These are phyloP conservation scores for Aurelia sp. DNA, from an alignment of 30 jellyfish, hydroid and myxozoan genomes.

Conservation along the genomic window DNA sequence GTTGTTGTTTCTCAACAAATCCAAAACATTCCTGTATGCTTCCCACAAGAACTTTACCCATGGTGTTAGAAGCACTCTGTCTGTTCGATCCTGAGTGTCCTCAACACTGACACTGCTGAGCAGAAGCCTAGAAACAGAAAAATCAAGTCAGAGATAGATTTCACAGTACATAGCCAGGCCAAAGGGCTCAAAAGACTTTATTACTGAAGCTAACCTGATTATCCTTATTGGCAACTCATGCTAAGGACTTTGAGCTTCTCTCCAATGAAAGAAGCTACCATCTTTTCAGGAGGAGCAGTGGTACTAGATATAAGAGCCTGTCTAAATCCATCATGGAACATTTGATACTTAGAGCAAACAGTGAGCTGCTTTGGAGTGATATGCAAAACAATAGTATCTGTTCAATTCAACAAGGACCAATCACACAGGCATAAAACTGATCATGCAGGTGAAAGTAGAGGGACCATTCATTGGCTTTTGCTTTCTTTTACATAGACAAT, in stretches of 20 bases:
- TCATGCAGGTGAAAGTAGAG: no score
- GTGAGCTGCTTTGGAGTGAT: no score
- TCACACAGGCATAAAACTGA: no score
- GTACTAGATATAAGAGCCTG: no score
- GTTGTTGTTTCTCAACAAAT: slow-evolving; percentile 85
- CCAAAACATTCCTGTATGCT: slow-evolving; percentile 97
- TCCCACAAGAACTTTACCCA: slow-evolving; percentile 99
- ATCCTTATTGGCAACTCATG: not conserved
- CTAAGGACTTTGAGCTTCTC: not conserved
- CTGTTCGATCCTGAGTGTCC: slow-evolving; percentile 97
- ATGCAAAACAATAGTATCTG: no score
- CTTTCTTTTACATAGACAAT: no score
- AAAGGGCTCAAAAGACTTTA: not conserved
- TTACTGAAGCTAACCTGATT: not conserved
- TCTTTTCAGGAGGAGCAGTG: no score
- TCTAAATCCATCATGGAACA: no score
- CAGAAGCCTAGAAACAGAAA: slow-evolving; percentile 63
- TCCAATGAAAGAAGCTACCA: not conserved
- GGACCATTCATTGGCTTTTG: no score
- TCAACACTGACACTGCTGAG: slow-evolving; percentile 98
- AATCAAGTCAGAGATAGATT: not conserved
- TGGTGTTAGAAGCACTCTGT: slow-evolving; percentile 91
- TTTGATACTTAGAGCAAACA: no score
- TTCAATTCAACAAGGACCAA: no score
- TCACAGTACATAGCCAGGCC: not conserved